Conservation (phyloP, 1,140 invertebrate genomes). For the Uloborus diversus region DNA sequence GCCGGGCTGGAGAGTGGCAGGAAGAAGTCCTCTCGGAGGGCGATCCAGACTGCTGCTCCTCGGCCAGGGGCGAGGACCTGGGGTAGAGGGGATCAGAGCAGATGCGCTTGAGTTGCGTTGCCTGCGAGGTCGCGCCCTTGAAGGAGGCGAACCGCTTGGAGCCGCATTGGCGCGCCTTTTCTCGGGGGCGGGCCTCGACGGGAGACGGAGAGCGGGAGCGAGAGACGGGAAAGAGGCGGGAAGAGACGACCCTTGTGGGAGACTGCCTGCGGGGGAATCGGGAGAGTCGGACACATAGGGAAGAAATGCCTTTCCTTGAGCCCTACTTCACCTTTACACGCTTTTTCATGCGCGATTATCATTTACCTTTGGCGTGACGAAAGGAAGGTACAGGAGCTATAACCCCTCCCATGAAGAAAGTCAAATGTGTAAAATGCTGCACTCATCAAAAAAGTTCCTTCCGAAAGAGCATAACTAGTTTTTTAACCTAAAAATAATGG, state of each 20-base stretch:
- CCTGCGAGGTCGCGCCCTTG: conserved; percentile 19
- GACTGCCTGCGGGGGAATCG: conserved; percentile 23
- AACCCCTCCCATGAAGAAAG: too few species aligned
- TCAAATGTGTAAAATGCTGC: too few species aligned
- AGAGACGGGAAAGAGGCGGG: conserved; percentile 34
- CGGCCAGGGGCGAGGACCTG: conserved; percentile 59
- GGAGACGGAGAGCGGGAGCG: conserved; percentile 56
- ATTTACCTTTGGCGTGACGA: too few species aligned
- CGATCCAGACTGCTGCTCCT: conserved; percentile 62
- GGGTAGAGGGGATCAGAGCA: conserved; percentile 58
- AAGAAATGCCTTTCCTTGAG: too few species aligned
- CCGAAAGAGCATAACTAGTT: too few species aligned
- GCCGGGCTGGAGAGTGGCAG: conserved; percentile 68
- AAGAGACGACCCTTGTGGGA: conserved; percentile 28
- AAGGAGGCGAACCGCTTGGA: conserved; percentile 40
- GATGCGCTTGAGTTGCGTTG: conserved; percentile 51
- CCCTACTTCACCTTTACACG: too few species aligned
- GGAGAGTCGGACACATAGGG: conserved; percentile 43
- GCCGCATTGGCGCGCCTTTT: conserved; percentile 49
- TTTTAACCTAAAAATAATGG: too few species aligned
- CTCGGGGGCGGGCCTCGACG: conserved; percentile 17
- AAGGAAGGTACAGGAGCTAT: too few species aligned
- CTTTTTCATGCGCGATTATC: too few species aligned
- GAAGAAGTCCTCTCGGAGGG: conserved; percentile 53
- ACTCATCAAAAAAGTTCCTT: too few species aligned